Conservation (phyloP, 2,113 vertebrate species). For the Zeus faber region DNA sequence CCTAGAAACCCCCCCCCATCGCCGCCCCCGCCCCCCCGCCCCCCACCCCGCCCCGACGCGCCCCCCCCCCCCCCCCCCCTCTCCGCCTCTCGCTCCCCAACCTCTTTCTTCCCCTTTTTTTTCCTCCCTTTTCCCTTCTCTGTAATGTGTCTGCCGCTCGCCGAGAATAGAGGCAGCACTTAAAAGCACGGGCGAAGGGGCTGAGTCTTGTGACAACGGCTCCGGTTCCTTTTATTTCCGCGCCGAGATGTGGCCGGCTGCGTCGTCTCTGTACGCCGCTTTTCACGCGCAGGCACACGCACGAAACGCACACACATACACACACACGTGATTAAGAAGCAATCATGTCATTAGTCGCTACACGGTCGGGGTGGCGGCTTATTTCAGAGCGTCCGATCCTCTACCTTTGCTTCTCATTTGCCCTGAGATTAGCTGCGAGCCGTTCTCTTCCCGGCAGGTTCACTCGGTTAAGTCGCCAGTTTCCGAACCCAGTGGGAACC, state of each 20-base stretch:
- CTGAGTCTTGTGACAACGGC: constrained; percentile 63
- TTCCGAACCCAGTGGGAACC: constrained; percentile 43
- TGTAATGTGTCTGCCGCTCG: constrained; percentile 60
- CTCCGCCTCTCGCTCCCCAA: constrained; percentile 6
- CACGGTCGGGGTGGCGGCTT: constrained; percentile 49
- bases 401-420: constrained; percentile 66
- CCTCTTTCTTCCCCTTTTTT: constrained; percentile 38
- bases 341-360: constrained; percentile 65
- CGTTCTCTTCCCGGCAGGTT: constrained; percentile 57
- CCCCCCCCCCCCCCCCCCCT: constrained; percentile 8
- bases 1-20: constrained; percentile 43
- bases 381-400: constrained; percentile 59
- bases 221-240: constrained; percentile 57
- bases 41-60: constrained; percentile 14
- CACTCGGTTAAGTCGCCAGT: constrained; percentile 64
- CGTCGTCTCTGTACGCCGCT: too few relatives aligned
- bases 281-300: constrained; percentile 2
- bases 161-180: constrained; percentile 64
- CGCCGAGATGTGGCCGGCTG: constrained; percentile 55
- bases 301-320: not conserved
- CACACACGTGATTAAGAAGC: constrained; percentile 66
- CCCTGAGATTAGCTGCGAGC: constrained; percentile 64
- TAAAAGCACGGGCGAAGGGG: constrained; percentile 53
- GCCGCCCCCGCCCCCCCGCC: constrained; percentile 57
- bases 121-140: constrained; percentile 20